These are phyloP conservation scores for Gymnosoma rotundatum DNA, from an alignment of 2,888 invertebrate species.

Conservation along the genomic window DNA sequence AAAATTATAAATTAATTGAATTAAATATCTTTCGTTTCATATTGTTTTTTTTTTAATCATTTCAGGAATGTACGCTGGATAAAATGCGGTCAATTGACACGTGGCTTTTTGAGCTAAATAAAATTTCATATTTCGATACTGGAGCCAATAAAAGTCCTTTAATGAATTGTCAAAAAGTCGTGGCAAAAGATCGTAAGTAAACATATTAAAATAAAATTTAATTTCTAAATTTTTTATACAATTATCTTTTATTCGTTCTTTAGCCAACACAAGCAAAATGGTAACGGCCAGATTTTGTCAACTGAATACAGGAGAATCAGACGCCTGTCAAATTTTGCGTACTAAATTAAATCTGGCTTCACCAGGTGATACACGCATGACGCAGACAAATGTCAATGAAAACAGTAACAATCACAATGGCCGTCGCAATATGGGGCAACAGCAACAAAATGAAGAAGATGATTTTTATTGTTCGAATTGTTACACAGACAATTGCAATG, in stretches of 20 bases:
- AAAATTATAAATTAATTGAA: too few species aligned
- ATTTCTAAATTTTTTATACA: not conserved
- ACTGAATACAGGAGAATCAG: constrained; percentile 79
- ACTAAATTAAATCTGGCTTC: constrained; percentile 73
- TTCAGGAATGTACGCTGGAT: constrained; percentile 79
- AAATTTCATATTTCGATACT: constrained; percentile 78
- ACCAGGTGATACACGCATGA: constrained; percentile 41
- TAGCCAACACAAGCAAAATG: constrained; percentile 74
- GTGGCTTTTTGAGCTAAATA: constrained; percentile 82
- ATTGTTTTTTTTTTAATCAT: not conserved
- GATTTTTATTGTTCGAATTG: constrained; percentile 80
- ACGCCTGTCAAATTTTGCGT: constrained; percentile 79
- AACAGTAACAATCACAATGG: constrained; percentile 67
- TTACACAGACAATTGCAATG: constrained; percentile 78
- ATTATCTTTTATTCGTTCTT: not conserved
- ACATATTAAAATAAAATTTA: not conserved
- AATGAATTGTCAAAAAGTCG: constrained; percentile 82
- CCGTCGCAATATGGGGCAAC: constrained; percentile 43
- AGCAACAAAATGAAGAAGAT: constrained; percentile 71
- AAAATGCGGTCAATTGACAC: constrained; percentile 80
- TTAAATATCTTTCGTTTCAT: too few species aligned
- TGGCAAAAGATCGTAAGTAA: constrained; percentile 80
- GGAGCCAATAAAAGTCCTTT: constrained; percentile 77
- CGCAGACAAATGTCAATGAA: constrained; percentile 49
- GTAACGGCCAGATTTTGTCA: constrained; percentile 81